A percentile compares a stretch with the other conserved stretches of the same genome.
These are phyloP conservation scores for Oreohelix idahoensis DNA, from an alignment of 1,140 invertebrate genomes.

Conservation along the genomic window DNA sequence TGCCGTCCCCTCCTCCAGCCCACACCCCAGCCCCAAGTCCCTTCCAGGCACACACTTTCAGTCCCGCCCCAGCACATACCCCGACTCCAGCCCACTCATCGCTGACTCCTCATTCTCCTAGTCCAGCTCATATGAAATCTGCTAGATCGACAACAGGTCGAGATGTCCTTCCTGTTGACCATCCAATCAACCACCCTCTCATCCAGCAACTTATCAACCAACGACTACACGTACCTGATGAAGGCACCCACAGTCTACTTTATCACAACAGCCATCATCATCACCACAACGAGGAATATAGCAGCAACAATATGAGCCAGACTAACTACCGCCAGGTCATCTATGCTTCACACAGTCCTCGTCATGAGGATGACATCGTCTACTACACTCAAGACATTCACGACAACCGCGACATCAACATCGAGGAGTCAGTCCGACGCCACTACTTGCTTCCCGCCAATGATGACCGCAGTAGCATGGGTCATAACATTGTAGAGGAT, in stretches of 20 bases:
- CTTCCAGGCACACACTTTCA: neutral
- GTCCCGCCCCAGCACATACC: conserved; percentile 10
- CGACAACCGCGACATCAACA: neutral
- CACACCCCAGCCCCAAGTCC: conserved; percentile 14
- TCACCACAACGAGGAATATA: neutral
- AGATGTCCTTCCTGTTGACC: conserved; percentile 34
- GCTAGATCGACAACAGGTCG: neutral
- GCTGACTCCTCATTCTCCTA: neutral
- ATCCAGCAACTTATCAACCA: conserved; percentile 41
- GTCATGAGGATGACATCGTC: neutral
- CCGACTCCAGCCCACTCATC: neutral
- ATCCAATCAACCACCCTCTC: conserved; percentile 37
- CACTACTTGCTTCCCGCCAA: neutral
- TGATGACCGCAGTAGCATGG: no score
- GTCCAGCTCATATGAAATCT: conserved; percentile 1
- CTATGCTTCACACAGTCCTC: neutral
- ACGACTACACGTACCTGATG: conserved; percentile 32
- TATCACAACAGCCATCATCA: neutral
- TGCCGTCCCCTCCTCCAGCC: conserved; percentile 34
- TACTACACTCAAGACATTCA: neutral
- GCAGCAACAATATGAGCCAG: no score
- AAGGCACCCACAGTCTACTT: neutral
- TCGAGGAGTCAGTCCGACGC: neutral
- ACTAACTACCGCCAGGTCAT: neutral
- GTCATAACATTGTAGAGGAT: neutral